A percentile compares a stretch with the other conserved stretches of the same genome.
Evolutionary conservation across 2,113 vertebrate genomes (phyloP).

Genomic region (Caranx melampygus): DNA sequence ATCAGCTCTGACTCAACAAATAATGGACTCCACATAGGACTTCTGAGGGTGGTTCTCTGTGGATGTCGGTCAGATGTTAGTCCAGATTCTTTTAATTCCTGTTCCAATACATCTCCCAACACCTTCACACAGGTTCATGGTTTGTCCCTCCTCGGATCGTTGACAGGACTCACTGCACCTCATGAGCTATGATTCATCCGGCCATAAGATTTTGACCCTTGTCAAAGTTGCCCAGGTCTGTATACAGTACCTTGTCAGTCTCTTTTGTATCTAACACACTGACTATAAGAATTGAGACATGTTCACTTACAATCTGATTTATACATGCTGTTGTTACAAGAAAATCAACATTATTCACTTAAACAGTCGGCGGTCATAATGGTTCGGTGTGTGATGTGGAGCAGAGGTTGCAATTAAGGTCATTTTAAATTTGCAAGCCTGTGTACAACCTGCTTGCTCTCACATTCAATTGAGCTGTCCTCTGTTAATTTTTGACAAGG

Average conservation of each 20-base stretch:
- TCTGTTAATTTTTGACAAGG: conserved; percentile 61
- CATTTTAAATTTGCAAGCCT: conserved; percentile 27
- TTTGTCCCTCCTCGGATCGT: background rate
- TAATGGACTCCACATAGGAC: too few species aligned
- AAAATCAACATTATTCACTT: background rate
- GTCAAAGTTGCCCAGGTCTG: background rate
- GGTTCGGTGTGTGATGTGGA: background rate
- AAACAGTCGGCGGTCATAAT: background rate
- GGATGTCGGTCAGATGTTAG: too few species aligned
- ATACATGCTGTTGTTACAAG: background rate
- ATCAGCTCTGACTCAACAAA: background rate
- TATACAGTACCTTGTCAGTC: background rate
- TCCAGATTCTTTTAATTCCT: too few species aligned
- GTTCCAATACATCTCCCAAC: background rate
- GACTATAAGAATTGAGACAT: background rate
- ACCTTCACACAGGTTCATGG: background rate
- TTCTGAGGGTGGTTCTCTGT: background rate
- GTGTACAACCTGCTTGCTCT: conserved; percentile 13
- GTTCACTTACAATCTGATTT: background rate
- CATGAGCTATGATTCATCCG: background rate
- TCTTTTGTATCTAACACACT: background rate
- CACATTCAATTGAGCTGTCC: conserved; percentile 34
- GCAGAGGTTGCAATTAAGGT: conserved; percentile 14
- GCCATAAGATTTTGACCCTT: background rate
- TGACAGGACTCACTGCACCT: background rate